phyloP scores from a whole-genome alignment of 2,888 invertebrate genomes.

The Loripinus fragilis region DNA sequence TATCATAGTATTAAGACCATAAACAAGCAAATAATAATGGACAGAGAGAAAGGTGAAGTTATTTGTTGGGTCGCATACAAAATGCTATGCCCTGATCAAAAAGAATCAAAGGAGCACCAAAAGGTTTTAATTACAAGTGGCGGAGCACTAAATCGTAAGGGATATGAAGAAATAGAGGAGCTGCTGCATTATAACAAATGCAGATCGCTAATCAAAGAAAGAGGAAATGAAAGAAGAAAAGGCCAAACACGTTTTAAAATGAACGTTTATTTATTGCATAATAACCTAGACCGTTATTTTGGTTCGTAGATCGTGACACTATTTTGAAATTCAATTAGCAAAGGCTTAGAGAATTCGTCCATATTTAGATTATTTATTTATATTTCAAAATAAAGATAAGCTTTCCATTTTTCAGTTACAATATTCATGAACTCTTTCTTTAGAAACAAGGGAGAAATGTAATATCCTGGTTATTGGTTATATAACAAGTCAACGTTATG shows the following conservation, averaged over 20 bases:
- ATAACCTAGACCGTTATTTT: not conserved
- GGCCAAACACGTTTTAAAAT: not conserved
- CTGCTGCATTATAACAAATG: too few relatives aligned
- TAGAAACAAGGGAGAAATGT: conserved; percentile 4
- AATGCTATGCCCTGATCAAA: too few relatives aligned
- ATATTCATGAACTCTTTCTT: not conserved
- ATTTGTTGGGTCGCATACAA: too few relatives aligned
- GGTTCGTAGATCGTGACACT: not conserved
- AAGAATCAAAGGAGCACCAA: too few relatives aligned
- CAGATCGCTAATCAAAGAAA: not conserved
- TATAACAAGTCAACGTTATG: conserved; percentile 6
- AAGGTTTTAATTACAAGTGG: too few relatives aligned
- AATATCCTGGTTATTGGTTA: not conserved
- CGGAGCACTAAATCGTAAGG: too few relatives aligned
- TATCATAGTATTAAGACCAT: too few relatives aligned
- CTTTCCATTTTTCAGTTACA: not conserved
- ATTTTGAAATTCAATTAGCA: not conserved
- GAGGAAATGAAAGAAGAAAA: conserved; percentile 10
- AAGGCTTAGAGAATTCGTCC: too few relatives aligned
- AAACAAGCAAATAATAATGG: too few relatives aligned
- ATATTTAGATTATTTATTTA: not conserved
- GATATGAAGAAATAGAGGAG: too few relatives aligned
- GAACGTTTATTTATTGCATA: not conserved
- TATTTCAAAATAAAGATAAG: not conserved
- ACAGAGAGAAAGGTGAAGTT: too few relatives aligned